Conservation (phyloP, 2,888 invertebrate genomes). For the Alviniconcha strummeri region DNA sequence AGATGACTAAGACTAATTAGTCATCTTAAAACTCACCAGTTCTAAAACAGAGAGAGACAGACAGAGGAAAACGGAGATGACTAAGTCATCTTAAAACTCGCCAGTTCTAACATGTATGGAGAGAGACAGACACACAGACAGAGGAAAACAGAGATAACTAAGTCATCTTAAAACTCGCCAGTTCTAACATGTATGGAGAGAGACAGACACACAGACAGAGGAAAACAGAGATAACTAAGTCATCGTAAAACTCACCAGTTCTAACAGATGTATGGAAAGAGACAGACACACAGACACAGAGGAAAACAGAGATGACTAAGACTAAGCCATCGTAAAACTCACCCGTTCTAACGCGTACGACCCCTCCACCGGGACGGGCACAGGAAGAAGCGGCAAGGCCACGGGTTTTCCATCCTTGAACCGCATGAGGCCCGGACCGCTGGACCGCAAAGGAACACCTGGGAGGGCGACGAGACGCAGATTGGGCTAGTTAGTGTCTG, state of each 20-base stretch:
- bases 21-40: too few relatives aligned
- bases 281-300: background rate
- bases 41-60: background rate
- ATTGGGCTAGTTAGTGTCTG: too few relatives aligned
- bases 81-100: too few relatives aligned
- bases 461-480: too few relatives aligned
- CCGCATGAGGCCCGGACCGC: too few relatives aligned
- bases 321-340: background rate
- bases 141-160: background rate
- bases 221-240: background rate
- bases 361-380: too few relatives aligned
- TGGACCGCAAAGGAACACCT: too few relatives aligned
- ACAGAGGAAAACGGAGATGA: background rate
- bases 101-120: background rate
- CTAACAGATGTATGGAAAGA: background rate
- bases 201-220: background rate
- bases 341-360: too few relatives aligned
- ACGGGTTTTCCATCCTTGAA: too few relatives aligned
- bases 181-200: background rate
- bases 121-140: background rate
- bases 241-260: background rate
- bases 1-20: too few relatives aligned
- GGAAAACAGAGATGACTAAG: background rate
- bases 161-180: too few relatives aligned
- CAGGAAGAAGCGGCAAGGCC: too few relatives aligned